These are phyloP conservation scores for Gambusia holbrooki DNA, from an alignment of 2,113 vertebrate species.

Conservation along the genomic window DNA sequence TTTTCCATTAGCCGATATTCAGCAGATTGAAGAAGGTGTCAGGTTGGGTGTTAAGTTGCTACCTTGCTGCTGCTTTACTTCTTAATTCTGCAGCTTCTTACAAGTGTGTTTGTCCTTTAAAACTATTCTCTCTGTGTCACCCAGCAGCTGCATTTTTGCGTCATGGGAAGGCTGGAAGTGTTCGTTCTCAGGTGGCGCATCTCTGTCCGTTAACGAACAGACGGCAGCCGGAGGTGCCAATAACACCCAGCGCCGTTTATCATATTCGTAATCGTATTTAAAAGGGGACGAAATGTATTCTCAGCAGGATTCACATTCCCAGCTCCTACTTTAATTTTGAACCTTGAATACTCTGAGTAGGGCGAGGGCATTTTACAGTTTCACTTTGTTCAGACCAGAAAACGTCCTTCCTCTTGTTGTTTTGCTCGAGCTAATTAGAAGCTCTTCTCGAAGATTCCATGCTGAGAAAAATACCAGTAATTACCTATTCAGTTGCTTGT, in stretches of 20 bases:
- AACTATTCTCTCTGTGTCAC: conserved; percentile 11
- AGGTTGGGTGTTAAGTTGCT: conserved; percentile 23
- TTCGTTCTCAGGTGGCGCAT: conserved; percentile 68
- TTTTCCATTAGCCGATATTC: conserved; percentile 67
- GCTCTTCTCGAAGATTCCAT: no score
- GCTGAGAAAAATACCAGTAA: no score
- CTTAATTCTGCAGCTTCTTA: conserved; percentile 1
- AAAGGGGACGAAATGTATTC: neutral
- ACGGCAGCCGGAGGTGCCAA: conserved; percentile 50
- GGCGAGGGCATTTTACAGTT: no score
- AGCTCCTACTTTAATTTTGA: neutral
- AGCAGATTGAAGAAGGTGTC: conserved; percentile 54
- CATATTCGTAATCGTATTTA: neutral
- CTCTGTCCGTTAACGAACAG: conserved; percentile 47
- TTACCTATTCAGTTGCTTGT: no score
- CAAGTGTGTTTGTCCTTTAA: conserved; percentile 28
- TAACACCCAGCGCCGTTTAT: conserved; percentile 38
- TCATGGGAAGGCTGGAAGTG: conserved; percentile 19
- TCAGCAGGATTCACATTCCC: neutral
- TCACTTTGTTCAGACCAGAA: no score
- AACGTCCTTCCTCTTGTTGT: no score
- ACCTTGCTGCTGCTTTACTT: conserved; percentile 28
- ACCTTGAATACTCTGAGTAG: no score
- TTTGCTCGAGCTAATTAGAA: no score
- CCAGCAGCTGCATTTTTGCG: conserved; percentile 24